These are phyloP conservation scores for Germaria angustata DNA, from an alignment of 2,888 invertebrate species.

Conservation along the genomic window DNA sequence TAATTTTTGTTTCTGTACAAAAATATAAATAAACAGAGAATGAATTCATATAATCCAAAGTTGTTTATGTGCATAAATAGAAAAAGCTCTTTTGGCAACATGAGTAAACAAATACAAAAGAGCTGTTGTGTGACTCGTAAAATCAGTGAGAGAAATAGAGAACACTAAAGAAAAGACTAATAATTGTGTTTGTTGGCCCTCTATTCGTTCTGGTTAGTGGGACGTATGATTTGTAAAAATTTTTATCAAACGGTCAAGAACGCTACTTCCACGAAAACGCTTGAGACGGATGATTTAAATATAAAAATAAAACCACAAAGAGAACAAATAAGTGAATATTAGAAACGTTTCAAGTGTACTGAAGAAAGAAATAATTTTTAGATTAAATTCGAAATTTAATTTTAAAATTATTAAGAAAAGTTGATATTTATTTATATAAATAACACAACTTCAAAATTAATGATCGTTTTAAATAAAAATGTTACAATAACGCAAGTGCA, in stretches of 20 bases:
- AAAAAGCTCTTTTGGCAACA: conserved; percentile 37
- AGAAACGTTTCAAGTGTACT: conserved; percentile 14
- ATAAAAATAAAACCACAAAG: conserved; percentile 27
- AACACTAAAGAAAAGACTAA: conserved; percentile 30
- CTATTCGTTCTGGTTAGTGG: conserved; percentile 53
- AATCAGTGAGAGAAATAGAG: neutral
- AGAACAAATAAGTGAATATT: conserved; percentile 19
- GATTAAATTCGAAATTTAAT: conserved; percentile 48
- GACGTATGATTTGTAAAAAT: conserved; percentile 74
- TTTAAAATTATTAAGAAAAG: conserved; percentile 26
- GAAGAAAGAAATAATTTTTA: conserved; percentile 29
- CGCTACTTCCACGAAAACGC: conserved; percentile 69
- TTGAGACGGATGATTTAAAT: conserved; percentile 41
- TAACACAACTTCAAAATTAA: neutral
- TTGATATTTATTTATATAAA: neutral
- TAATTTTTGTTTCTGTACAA: conserved; percentile 2
- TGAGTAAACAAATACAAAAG: neutral
- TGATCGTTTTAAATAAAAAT: conserved; percentile 41
- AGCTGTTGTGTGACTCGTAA: neutral
- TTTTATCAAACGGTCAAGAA: conserved; percentile 80
- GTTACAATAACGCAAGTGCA: conserved; percentile 45
- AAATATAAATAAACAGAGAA: conserved; percentile 64
- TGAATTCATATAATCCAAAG: neutral
- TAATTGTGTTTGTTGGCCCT: conserved; percentile 54
- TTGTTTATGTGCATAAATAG: neutral